Base-by-base conservation (phyloP, 2,113 vertebrate species). In the Daphoenositta chrysoptera region DNA sequence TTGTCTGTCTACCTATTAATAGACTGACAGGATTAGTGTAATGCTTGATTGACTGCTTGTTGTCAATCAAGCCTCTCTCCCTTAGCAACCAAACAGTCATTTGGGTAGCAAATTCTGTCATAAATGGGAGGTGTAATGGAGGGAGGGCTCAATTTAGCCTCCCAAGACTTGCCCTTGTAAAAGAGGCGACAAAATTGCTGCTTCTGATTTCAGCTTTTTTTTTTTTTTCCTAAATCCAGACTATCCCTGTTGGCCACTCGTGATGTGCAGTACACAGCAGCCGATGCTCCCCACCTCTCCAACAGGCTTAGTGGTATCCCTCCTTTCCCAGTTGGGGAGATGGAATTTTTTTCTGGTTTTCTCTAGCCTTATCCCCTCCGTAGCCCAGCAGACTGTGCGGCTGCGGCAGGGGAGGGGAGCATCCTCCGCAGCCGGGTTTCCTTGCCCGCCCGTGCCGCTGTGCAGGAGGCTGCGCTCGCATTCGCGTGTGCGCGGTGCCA, bases 401-500 rank as follows among this genome's bases (percentile, higher is more conserved):
- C 57, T 47, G 64, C 35, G 35, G 78, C 65, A 12, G 50, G 14
- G 42, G 68, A 40, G 45, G 45, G 64, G 7, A 44, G 61, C n/a
- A n/a, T n/a, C n/a, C n/a, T n/a, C n/a, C n/a, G n/a, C 47, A 1
- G 56, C 54, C 6, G 1, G 11, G 0, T 33, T 40, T 42, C 51
- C 39, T 12, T 3, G 22, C 33, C 24, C 2, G 57, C n/a, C 31
- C 23, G 1, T 4, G 65, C 37, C 1, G 61, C 58, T 18, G 20
- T 1, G 54, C 80, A 2, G 42, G 75, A 35, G 39, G 58, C 70
- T 51, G 58, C 50, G 22, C 70, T 7, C 21, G 0, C 72, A 87
- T 89, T 40, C 7, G 56, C 5, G 91, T 60, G 94, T 1, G 47
- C 3, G 5, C 42, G 71, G 56, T 82, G 97, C 96, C 97, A 91